Evolutionary conservation across 2,888 invertebrate species (phyloP).

Genomic region (Diarsia brunnea): DNA sequence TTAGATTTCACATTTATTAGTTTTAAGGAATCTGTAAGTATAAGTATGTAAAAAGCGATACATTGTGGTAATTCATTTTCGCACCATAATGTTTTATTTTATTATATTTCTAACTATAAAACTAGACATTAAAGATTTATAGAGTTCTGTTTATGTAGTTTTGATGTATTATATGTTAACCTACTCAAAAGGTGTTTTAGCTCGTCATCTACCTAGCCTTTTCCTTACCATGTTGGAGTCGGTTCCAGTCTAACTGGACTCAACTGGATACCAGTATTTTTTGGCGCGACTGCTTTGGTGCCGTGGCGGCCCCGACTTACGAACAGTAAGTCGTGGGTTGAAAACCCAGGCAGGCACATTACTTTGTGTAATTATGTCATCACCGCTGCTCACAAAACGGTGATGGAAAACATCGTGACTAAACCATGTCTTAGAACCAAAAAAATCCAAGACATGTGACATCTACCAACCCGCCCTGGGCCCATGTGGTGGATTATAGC

Average conservation of each 20-base stretch:
- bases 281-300: neutral
- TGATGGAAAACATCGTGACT: too few relatives aligned
- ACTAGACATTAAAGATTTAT: neutral
- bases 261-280: neutral
- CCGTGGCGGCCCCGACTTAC: too few relatives aligned
- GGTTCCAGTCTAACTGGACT: neutral
- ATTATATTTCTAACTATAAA: neutral
- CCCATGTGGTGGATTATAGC: too few relatives aligned
- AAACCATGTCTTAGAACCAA: too few relatives aligned
- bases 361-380: too few relatives aligned
- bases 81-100: neutral
- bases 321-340: too few relatives aligned
- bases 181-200: neutral
- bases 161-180: neutral
- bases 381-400: too few relatives aligned
- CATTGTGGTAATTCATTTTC: neutral
- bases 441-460: too few relatives aligned
- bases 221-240: neutral
- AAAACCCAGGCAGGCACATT: too few relatives aligned
- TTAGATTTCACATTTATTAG: neutral
- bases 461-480: too few relatives aligned
- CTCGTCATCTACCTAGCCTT: neutral
- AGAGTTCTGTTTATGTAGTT: neutral
- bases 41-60: too few relatives aligned
- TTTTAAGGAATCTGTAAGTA: too few relatives aligned